Evolutionary conservation across 2,888 invertebrate species (phyloP).

Genomic region (Lepidocyrtoides sp.): DNA sequence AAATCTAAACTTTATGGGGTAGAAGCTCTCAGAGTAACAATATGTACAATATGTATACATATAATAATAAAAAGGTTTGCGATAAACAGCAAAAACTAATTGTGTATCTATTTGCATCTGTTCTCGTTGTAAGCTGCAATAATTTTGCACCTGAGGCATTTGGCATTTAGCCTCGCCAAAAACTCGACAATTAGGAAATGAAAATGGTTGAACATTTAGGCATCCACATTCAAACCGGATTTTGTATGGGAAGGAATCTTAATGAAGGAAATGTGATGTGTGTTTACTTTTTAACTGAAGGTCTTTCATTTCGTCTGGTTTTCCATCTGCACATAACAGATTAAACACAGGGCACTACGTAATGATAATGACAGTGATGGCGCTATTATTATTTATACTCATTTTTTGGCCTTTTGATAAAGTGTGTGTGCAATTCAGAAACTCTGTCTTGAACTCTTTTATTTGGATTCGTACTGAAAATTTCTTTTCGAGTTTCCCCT

Average conservation of each 20-base stretch:
- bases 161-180: not conserved
- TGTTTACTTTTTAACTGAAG: not conserved
- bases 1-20: not conserved
- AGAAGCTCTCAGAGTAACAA: too few species aligned
- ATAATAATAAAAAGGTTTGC: not conserved
- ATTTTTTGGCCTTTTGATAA: not conserved
- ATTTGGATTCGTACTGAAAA: not conserved
- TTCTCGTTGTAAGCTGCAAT: slow-evolving; percentile 24
- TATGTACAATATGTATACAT: not conserved
- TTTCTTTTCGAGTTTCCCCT: not conserved
- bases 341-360: not conserved
- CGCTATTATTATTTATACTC: slow-evolving; percentile 4
- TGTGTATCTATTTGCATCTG: not conserved
- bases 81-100: not conserved
- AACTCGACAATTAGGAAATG: not conserved
- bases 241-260: not conserved
- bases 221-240: not conserved
- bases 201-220: not conserved
- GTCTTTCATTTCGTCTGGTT: slow-evolving; percentile 5
- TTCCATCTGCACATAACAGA: not conserved
- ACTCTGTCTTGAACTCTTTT: not conserved
- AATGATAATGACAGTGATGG: not conserved
- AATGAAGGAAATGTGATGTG: slow-evolving; percentile 14
- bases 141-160: slow-evolving; percentile 37
- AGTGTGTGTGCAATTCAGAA: not conserved